phyloP scores from a whole-genome alignment of 2,888 invertebrate species.

The Drosophila limbata region DNA sequence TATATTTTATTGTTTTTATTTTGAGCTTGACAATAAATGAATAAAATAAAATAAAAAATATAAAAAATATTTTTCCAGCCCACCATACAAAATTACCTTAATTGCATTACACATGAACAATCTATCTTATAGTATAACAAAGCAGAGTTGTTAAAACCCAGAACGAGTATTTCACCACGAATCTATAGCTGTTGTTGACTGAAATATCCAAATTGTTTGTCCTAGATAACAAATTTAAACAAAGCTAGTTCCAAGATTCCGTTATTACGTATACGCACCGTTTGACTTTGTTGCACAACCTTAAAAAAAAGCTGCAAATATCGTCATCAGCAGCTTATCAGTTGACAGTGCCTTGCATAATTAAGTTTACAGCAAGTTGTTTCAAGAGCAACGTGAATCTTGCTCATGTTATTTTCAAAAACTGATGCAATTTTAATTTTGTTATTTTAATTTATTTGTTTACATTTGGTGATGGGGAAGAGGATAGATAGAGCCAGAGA shows the following conservation, averaged over 20 bases:
- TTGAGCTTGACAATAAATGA: too few relatives aligned
- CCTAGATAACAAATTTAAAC: slow-evolving; percentile 32
- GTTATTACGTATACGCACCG: slow-evolving; percentile 47
- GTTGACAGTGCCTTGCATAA: slow-evolving; percentile 24
- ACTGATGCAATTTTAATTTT: slow-evolving; percentile 61
- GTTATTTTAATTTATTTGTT: slow-evolving; percentile 56
- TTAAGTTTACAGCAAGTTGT: slow-evolving; percentile 14
- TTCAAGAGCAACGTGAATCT: slow-evolving; percentile 3
- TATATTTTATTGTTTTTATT: too few relatives aligned
- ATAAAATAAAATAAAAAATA: too few relatives aligned
- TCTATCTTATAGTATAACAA: neutral
- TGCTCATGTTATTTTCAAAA: slow-evolving; percentile 9
- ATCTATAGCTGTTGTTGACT: neutral
- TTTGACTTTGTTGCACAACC: neutral
- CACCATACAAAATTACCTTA: too few relatives aligned
- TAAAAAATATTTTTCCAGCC: too few relatives aligned
- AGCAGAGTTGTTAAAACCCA: neutral
- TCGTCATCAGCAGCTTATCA: slow-evolving; percentile 21
- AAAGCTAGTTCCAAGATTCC: neutral
- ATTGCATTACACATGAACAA: too few relatives aligned
- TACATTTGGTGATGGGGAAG: slow-evolving; percentile 28
- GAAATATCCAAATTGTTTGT: slow-evolving; percentile 23
- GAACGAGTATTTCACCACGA: slow-evolving; percentile 1
- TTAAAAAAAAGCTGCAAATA: slow-evolving; percentile 2
- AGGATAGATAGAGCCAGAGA: neutral